Evolutionary conservation across 2,888 invertebrate species (phyloP).

Genomic region (Lysandra coridon): DNA sequence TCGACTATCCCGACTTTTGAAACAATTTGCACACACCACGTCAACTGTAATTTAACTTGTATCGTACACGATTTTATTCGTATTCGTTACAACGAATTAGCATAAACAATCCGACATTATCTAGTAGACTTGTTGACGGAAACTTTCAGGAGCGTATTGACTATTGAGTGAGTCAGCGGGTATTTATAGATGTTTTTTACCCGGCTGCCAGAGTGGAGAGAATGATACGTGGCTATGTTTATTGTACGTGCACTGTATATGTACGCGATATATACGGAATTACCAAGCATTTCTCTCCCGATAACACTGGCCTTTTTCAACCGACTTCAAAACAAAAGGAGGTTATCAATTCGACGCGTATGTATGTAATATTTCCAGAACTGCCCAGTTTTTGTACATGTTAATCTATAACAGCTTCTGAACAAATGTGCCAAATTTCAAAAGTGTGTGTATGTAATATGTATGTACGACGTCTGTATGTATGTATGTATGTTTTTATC

Average conservation of each 20-base stretch:
- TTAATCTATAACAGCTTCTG: too few species aligned
- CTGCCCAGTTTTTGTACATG: too few species aligned
- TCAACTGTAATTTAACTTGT: slow-evolving; percentile 20
- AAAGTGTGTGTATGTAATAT: too few species aligned
- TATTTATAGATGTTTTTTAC: slow-evolving; percentile 38
- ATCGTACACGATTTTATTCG: too few species aligned
- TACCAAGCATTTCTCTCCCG: background rate
- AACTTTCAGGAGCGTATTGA: slow-evolving; percentile 33
- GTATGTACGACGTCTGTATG: too few species aligned
- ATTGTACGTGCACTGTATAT: background rate
- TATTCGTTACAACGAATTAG: too few species aligned
- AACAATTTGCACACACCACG: slow-evolving; percentile 6
- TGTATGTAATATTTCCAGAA: too few species aligned
- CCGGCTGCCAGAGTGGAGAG: background rate
- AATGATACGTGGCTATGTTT: background rate
- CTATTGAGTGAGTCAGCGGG: slow-evolving; percentile 35
- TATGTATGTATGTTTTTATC: too few species aligned
- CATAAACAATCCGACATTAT: slow-evolving; percentile 28
- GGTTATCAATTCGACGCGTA: too few species aligned
- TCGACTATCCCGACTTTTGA: background rate
- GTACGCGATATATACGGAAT: background rate
- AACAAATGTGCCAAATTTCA: too few species aligned
- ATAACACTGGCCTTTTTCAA: background rate
- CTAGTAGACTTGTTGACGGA: slow-evolving; percentile 32
- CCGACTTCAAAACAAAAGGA: too few species aligned